Evolutionary conservation across 1,140 invertebrate genomes (phyloP), one percentile per base, ranked within the genome.

Genomic region (Saxidomus purpurata): DNA sequence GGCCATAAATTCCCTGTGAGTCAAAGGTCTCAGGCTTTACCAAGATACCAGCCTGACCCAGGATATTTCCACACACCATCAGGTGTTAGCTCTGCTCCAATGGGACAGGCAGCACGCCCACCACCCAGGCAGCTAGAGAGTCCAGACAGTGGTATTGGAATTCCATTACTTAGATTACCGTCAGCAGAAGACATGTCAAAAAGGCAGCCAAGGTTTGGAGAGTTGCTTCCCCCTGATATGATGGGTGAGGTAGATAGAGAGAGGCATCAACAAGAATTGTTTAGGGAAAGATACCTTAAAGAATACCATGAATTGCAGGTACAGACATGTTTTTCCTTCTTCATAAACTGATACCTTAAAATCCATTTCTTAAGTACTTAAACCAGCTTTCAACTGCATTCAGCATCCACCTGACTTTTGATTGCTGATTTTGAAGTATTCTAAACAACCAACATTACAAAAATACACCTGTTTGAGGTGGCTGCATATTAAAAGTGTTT

Each of bases 281-380:
- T 88, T 34, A 92, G 92, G 69, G 88, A 92, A 69, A 90, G 87
- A 82, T 90, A 91, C 49, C 74, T 92, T 11, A n/a, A 52, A 43
- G 92, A 93, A 9, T 94, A 93, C 71, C 90, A 93, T 34, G 76
- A 91, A 85, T 83, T 92, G 61, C 90, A 92, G 89, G 91, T 92
- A 90, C 55, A 81, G n/a, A n/a, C n/a, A n/a, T n/a, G n/a, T n/a
- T n/a, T n/a, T n/a, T n/a, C n/a, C n/a, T n/a, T n/a, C n/a, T n/a
- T n/a, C n/a, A n/a, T n/a, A n/a, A n/a, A n/a, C n/a, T n/a, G n/a
- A n/a, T n/a, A n/a, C n/a, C n/a, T n/a, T n/a, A n/a, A n/a, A n/a
- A n/a, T n/a, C n/a, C n/a, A n/a, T n/a, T n/a, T n/a, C n/a, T n/a
- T n/a, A n/a, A n/a, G n/a, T n/a, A n/a, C n/a, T n/a, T n/a, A n/a